Evolutionary conservation across 2,888 invertebrate genomes (phyloP), one percentile per base, ranked within the genome.

Genomic region (Drosophila meridionalis): DNA sequence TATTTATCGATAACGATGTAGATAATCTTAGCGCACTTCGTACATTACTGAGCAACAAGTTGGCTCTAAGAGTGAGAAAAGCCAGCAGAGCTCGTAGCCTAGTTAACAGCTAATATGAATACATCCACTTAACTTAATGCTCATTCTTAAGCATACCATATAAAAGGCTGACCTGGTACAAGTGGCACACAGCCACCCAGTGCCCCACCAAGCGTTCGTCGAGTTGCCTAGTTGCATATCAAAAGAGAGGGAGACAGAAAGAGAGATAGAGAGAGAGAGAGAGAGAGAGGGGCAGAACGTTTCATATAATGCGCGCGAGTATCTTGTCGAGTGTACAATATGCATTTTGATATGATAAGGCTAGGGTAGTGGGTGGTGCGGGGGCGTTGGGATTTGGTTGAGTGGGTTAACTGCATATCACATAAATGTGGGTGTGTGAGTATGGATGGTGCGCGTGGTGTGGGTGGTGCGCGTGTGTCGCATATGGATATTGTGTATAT

Each of bases 271-370:
- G 45, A 12, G 45, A 12, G 3, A 5, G 7, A 12, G 11, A 8
- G 14, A 8, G 14, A 4, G 9, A n/a, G 48, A 30, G 30, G 71
- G 81, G 69, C 61, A 67, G 59, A 78, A 70, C 77, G 82, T 79
- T 69, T 73, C 81, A 83, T 68, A 76, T 79, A 72, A 83, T 74
- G 80, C 48, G 67, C 71, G 86, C 71, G 83, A 86, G 83, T 73
- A 80, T 76, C 78, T 80, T 69, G 68, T 79, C 79, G 84, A 79
- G 89, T 81, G 87, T 89, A 84, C 87, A 87, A 87, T 83, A 85
- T 89, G 87, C 84, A 85, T 85, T 89, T 82, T 87, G 83, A 81
- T 89, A 76, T 69, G 78, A 67, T 61, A 78, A 71, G 42, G 40
- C 1, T 48, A 14, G 47, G 5, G 32, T 11, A 52, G 50, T 6